phyloP scores from a whole-genome alignment of 1,140 invertebrate genomes.

The Harlomillsia oculata region DNA sequence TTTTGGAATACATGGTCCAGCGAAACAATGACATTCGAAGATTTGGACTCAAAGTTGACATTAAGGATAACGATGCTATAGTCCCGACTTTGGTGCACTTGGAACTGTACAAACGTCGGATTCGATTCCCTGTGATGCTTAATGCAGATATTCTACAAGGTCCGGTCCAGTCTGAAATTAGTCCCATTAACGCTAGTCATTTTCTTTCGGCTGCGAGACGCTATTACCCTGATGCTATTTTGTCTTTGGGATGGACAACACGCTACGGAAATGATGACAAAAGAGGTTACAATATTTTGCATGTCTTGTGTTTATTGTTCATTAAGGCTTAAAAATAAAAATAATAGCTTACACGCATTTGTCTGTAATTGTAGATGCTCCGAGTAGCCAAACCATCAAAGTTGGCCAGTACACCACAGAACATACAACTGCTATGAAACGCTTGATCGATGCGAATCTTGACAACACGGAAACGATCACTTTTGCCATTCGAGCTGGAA shows the following conservation, averaged over 20 bases:
- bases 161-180: slow-evolving; percentile 53
- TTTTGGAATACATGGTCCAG: slow-evolving; percentile 53
- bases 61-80: slow-evolving; percentile 71
- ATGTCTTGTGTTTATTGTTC: background rate
- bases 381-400: slow-evolving; percentile 42
- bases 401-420: slow-evolving; percentile 54
- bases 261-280: slow-evolving; percentile 41
- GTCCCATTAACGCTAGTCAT: slow-evolving; percentile 54
- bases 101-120: slow-evolving; percentile 37
- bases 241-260: slow-evolving; percentile 84
- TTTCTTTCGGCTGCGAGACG: slow-evolving; percentile 53
- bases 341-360: too few relatives aligned
- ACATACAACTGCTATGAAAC: slow-evolving; percentile 64
- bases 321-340: slow-evolving; percentile 28
- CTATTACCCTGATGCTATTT: slow-evolving; percentile 53
- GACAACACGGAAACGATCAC: slow-evolving; percentile 56
- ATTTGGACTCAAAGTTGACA: slow-evolving; percentile 76
- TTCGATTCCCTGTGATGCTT: slow-evolving; percentile 71
- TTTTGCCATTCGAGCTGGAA: slow-evolving; percentile 67
- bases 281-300: slow-evolving; percentile 2
- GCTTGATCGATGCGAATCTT: slow-evolving; percentile 41
- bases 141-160: slow-evolving; percentile 79
- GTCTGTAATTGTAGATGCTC: too few relatives aligned
- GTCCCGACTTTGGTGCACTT: slow-evolving; percentile 52
- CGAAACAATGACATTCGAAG: slow-evolving; percentile 39